Evolutionary conservation across 2,113 vertebrate genomes (phyloP), one percentile per base, ranked within the genome.

Genomic region (Lepus europaeus): DNA sequence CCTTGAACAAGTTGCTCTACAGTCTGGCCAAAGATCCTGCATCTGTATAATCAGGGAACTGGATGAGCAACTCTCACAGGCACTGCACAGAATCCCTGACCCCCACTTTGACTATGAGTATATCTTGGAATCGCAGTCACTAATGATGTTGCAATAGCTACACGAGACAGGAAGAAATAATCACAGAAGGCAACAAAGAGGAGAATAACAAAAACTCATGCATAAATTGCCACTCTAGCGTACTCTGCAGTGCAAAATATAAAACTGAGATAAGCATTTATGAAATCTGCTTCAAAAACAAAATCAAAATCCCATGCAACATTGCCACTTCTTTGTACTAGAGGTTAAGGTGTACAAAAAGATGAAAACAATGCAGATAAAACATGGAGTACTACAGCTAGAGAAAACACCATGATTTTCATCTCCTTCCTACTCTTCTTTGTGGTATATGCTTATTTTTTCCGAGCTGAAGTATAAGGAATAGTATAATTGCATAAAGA

Each of bases 211-310:
- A 91, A 81, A 66, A 39, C 39, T 12, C 23, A 3, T 33, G 4
- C 13, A 33, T 8, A 74, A 84, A 90, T 49, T 91, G 61, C 31
- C 70, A 29, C 22, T 51, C 49, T 25, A 22, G 66, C 45, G 36
- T 88, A 56, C 73, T 39, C 16, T 39, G 25, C 9, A 82, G 78
- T 25, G 69, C 33, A 72, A 94, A 70, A 79, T 45, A 20, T 20
- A 53, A 39, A 86, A 59, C 20, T 27, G 31, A 90, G 49, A 89
- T 49, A 45, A 72, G 20, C n/a, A 56, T 33, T 93, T 51, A 39
- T 23, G 33, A 93, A 94, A 74, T 70, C 31, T 93, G 83, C 49
- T 91, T 86, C 59, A 89, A 53, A 89, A 91, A 85, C 83, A 69
- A 86, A 82, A 81, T 86, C 74, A 91, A 86, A 27, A 45, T 29